Evolutionary conservation across 1,140 invertebrate species (phyloP).

Genomic region (Bactericera cockerelli): DNA sequence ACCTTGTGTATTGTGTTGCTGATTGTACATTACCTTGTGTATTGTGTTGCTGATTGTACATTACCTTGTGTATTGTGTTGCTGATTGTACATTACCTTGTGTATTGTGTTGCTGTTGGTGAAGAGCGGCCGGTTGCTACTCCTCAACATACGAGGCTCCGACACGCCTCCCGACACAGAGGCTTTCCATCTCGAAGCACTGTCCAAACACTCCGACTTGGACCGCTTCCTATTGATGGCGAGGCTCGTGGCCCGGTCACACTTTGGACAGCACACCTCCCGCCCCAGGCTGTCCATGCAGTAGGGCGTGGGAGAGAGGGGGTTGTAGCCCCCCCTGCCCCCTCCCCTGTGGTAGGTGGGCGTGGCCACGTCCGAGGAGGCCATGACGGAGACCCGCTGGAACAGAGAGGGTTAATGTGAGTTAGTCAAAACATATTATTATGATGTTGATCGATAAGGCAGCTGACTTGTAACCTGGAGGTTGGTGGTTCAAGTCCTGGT

Average conservation of each 20-base stretch:
- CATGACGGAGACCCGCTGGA: neutral
- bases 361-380: neutral
- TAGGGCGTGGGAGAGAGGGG: neutral
- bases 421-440: no score
- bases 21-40: no score
- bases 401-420: no score
- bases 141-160: neutral
- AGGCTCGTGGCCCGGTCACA: neutral
- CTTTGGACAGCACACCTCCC: slow-evolving; percentile 2
- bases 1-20: no score
- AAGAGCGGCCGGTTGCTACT: neutral
- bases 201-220: neutral
- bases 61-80: no score
- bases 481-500: no score
- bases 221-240: slow-evolving; percentile 1
- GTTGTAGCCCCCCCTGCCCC: neutral
- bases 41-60: no score
- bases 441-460: no score
- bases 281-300: neutral
- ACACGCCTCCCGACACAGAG: neutral
- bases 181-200: neutral
- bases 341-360: neutral
- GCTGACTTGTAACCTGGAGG: no score
- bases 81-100: no score
- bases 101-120: neutral